Evolutionary conservation across 30 jellyfish, hydroid and myxozoan genomes (phyloP).

Genomic region (Haliclystus octoradiatus): DNA sequence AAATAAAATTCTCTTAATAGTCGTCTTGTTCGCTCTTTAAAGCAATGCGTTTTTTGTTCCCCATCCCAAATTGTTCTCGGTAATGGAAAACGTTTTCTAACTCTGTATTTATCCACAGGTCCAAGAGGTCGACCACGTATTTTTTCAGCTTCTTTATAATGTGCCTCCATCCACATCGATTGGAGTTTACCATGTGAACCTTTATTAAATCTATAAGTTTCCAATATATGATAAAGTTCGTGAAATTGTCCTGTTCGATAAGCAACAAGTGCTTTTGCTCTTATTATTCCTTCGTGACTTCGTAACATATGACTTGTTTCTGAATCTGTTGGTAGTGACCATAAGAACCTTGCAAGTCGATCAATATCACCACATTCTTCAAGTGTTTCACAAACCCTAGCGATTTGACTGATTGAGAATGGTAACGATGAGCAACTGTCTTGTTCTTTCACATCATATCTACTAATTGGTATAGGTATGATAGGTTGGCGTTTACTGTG

Average conservation of each 20-base stretch:
- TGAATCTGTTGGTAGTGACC: conserved; percentile 82
- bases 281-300: conserved; percentile 63
- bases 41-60: conserved; percentile 91
- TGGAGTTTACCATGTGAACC: conserved; percentile 81
- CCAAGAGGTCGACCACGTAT: conserved; percentile 85
- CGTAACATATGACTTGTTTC: conserved; percentile 59
- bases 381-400: conserved; percentile 85
- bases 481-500: background rate
- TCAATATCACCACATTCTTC: conserved; percentile 95
- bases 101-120: conserved; percentile 97
- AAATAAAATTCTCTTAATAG: conserved; percentile 67
- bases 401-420: conserved; percentile 72
- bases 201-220: conserved; percentile 63
- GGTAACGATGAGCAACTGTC: conserved; percentile 20
- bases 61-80: conserved; percentile 99
- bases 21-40: conserved; percentile 75
- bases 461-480: background rate
- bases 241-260: conserved; percentile 79
- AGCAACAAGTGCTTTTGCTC: conserved; percentile 88
- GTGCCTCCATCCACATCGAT: conserved; percentile 97
- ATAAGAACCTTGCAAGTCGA: conserved; percentile 73
- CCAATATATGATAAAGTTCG: conserved; percentile 76
- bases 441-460: too few relatives aligned
- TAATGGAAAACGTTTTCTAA: conserved; percentile 87
- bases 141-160: conserved; percentile 86